Evolutionary conservation across 2,888 invertebrate genomes (phyloP), one percentile per base, ranked within the genome.

Genomic region (Drosophila mimetica): DNA sequence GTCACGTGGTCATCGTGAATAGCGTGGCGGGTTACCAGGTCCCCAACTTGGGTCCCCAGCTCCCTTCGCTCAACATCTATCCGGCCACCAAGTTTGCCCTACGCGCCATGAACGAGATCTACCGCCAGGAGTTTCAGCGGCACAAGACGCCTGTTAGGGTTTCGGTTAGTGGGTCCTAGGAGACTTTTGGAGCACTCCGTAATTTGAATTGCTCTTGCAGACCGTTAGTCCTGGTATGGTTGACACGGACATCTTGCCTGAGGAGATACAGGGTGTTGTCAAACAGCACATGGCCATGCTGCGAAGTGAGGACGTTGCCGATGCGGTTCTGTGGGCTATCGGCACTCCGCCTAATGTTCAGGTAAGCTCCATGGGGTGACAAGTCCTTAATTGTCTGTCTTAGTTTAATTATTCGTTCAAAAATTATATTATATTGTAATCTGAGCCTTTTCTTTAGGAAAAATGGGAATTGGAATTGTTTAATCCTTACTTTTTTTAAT

Each of bases 1-100:
- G 93, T 0, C 93, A 93, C 74, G 91, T 93, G 58, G 90, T 94
- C 37, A 91, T 93, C 60, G 90, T 93, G 9, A 93, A 92, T 28
- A 92, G 92, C 66, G 77, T 91, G 2, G 89, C 90, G 18, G 92
- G 92, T 6, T 90, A 91, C 66, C 88, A 88, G 67, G 90, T 92
- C 14, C 90, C 90, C 0, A 90, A 90, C 67, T 64, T 91, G 41
- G 89, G 89, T 0, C 79, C 89, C 0, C 80, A 86, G 63, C 66
- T 91, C 46, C 91, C 91, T 7, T 90, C 90, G 2, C 77, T 92
- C 0, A 92, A 91, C 59, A 81, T 92, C n/a, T 92, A 92, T 80
- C 89, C 91, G 36, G 90, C 91, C 0, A 90, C 90, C 4, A 92
- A 92, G 70, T 90, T 90, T 69, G 92, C 92, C 2, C 66, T 92